Evolutionary conservation across 2,888 invertebrate genomes (phyloP).

Genomic region (Macrosiphum euphorbiae): DNA sequence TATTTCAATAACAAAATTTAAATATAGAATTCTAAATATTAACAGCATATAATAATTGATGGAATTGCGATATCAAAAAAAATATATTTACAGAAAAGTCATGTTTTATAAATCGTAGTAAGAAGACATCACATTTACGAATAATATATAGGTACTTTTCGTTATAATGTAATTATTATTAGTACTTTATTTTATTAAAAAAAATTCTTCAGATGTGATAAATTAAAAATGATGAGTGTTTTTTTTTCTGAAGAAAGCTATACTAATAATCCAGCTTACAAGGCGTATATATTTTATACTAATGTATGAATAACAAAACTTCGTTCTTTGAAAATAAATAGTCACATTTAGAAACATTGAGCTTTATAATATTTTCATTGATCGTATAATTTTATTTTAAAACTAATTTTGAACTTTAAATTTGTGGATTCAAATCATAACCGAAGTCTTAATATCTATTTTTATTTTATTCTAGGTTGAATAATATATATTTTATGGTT

Average conservation of each 20-base stretch:
- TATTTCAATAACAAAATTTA: background rate
- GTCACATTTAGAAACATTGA: background rate
- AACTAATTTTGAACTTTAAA: background rate
- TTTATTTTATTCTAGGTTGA: background rate
- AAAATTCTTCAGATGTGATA: background rate
- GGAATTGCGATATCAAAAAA: background rate
- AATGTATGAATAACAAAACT: background rate
- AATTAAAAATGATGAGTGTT: background rate
- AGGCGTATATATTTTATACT: background rate
- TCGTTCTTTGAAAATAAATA: background rate
- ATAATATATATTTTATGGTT: background rate
- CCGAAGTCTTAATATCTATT: background rate
- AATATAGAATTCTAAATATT: background rate
- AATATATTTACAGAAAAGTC: background rate
- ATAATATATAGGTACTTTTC: background rate
- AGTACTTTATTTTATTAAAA: background rate
- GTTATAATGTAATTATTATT: background rate
- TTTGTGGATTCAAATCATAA: background rate
- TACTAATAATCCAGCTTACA: background rate
- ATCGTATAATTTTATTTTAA: background rate
- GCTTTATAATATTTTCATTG: background rate
- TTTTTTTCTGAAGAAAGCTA: background rate
- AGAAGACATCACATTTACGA: background rate
- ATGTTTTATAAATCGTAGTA: background rate
- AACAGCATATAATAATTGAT: background rate